Evolutionary conservation across 2,888 invertebrate genomes (phyloP).

Genomic region (Chrysolina haemoptera): DNA sequence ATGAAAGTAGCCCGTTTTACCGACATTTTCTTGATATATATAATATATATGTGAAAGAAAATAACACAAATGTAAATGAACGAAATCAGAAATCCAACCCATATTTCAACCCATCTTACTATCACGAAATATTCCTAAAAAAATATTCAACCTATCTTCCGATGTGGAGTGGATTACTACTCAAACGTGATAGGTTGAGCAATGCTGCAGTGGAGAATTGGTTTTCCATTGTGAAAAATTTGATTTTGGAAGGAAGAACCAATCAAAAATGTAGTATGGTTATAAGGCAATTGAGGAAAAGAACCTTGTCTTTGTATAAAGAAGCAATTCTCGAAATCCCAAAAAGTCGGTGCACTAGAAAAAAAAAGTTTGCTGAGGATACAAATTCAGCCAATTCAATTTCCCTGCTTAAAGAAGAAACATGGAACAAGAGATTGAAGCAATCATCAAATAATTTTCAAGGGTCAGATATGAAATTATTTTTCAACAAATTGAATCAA

Average conservation of each 20-base stretch:
- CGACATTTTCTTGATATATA: no score
- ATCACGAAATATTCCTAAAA: neutral
- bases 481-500: neutral
- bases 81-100: neutral
- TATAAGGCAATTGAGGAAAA: constrained; percentile 6
- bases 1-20: neutral
- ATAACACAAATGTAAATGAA: neutral
- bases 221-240: constrained; percentile 25
- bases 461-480: neutral
- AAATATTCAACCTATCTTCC: neutral
- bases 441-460: neutral
- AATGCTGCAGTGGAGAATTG: constrained; percentile 23
- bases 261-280: constrained; percentile 28
- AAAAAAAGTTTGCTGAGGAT: neutral
- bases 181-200: neutral
- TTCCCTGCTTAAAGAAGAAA: neutral
- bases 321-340: constrained; percentile 24
- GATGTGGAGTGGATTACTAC: constrained; percentile 14
- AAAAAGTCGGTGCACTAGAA: constrained; percentile 14
- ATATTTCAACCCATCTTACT: constrained; percentile 1
- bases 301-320: no score
- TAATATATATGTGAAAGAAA: neutral
- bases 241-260: constrained; percentile 3
- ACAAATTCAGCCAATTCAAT: neutral
- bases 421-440: neutral